Evolutionary conservation across 1,140 invertebrate species (phyloP).

Genomic region (Drosophila kikkawai): DNA sequence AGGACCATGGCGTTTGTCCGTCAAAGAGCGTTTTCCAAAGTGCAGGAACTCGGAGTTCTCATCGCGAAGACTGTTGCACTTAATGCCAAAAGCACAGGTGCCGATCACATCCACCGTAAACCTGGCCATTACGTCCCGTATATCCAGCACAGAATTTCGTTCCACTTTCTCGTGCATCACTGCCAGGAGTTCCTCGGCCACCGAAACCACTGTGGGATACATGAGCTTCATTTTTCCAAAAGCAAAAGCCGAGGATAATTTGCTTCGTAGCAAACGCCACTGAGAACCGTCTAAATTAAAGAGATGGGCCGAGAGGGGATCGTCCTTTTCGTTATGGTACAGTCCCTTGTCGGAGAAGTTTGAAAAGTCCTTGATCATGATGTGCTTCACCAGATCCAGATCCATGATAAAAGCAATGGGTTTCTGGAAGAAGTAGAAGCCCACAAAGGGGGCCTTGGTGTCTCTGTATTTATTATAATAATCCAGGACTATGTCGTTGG

Average conservation of each 20-base stretch:
- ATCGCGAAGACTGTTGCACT: slow-evolving; percentile 86
- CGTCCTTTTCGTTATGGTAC: slow-evolving; percentile 84
- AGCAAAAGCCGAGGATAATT: slow-evolving; percentile 87
- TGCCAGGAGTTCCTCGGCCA: slow-evolving; percentile 60
- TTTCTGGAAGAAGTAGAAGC: slow-evolving; percentile 83
- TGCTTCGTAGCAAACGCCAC: slow-evolving; percentile 86
- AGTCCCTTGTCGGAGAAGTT: slow-evolving; percentile 86
- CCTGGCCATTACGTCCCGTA: slow-evolving; percentile 70
- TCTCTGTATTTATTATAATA: slow-evolving; percentile 75
- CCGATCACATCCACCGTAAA: slow-evolving; percentile 86
- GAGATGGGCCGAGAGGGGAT: slow-evolving; percentile 86
- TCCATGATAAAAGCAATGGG: slow-evolving; percentile 86
- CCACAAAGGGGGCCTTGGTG: slow-evolving; percentile 63
- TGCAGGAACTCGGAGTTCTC: slow-evolving; percentile 86
- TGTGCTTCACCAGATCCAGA: slow-evolving; percentile 87
- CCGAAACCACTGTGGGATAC: slow-evolving; percentile 60
- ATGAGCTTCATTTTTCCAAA: slow-evolving; percentile 38
- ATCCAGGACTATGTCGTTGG: slow-evolving; percentile 11
- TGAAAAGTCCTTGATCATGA: slow-evolving; percentile 87
- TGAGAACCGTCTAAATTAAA: slow-evolving; percentile 85
- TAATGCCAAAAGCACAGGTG: slow-evolving; percentile 88
- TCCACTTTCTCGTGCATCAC: slow-evolving; percentile 36
- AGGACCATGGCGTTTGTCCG: slow-evolving; percentile 30
- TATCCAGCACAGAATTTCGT: slow-evolving; percentile 41
- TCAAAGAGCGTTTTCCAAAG: slow-evolving; percentile 59